Base-by-base conservation (phyloP, 2,888 invertebrate species). In the Epinotia brunnichana region DNA sequence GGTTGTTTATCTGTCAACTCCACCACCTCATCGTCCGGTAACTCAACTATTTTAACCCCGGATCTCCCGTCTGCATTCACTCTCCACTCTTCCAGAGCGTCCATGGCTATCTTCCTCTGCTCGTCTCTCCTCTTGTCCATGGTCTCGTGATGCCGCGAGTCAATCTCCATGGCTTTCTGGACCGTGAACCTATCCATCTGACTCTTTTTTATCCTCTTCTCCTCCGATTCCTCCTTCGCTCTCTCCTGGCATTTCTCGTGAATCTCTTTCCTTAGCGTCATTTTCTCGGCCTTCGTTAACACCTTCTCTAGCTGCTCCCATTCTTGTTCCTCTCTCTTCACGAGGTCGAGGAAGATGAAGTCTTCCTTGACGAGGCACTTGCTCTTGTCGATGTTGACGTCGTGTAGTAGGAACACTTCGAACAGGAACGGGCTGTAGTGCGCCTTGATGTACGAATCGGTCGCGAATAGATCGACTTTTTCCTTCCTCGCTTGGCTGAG, bases 391-490 rank as follows among this genome's bases (percentile, higher is more conserved):
- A 94, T 95, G 79, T 95, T 89, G 1, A 97, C 94, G 10, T 94
- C 87, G 69, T 94, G 88, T 76, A 93, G 87, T n/a, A 97, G 89
- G 83, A 97, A 95, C 54, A 95, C 90, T 91, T 97, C 97, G 82
- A 97, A 96, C 71, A 97, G 91, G 83, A 95, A 96, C 5, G 96
- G 96, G 35, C 94, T 94, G 82, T 94, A 96, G 79, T 95, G 95
- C 0, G 95, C 95, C 90, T 97, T 97, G 11, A 97, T 85, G 83
- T 96, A 97, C 76, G 94, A 93, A 74, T 95, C 94, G 0, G 95
- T 94, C 0, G 95, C 95, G 78, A 96, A 95, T 57, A 97, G 85
- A 84, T 97, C 96, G 0, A 96, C 94, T 84, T 95, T 95, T 70
- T 94, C 94, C 39, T 94, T 90, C 77, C 92, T 94, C 0, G 94